Evolutionary conservation across 2,797 vertebrate genomes (phyloP).

Genomic region (Eidolon dupreanum): DNA sequence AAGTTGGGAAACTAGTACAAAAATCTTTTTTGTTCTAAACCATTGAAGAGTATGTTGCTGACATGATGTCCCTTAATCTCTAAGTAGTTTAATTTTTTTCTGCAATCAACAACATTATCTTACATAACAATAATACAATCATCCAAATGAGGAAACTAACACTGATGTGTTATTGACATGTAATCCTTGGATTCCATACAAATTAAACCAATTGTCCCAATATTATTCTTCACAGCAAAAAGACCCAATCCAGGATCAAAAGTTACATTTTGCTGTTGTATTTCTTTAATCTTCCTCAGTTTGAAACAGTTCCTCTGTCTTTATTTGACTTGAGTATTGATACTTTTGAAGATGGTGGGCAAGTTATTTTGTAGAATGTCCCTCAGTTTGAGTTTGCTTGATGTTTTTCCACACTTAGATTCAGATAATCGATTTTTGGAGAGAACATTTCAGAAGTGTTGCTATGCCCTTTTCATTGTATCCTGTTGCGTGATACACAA

Average conservation of each 20-base stretch:
- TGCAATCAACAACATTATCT: not conserved
- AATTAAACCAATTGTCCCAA: not conserved
- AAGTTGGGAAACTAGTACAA: not conserved
- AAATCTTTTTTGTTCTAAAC: not conserved
- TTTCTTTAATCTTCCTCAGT: not conserved
- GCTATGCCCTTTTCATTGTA: not conserved
- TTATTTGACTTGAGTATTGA: not conserved
- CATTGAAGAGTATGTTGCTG: not conserved
- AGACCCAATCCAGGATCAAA: not conserved
- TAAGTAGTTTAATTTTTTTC: not conserved
- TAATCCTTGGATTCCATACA: not conserved
- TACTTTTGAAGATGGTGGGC: not conserved
- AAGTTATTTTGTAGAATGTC: not conserved
- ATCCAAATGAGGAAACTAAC: not conserved
- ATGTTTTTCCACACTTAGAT: not conserved
- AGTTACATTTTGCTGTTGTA: not conserved
- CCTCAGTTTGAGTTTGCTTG: not conserved
- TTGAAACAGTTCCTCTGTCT: not conserved
- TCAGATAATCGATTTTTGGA: not conserved
- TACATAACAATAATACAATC: not conserved
- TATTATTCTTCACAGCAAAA: not conserved
- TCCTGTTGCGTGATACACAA: too few relatives aligned
- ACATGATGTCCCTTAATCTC: not conserved
- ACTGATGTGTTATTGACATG: not conserved
- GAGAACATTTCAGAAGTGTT: not conserved